These are phyloP conservation scores for Conus betulinus DNA, from an alignment of 1,140 invertebrate genomes.

Conservation along the genomic window DNA sequence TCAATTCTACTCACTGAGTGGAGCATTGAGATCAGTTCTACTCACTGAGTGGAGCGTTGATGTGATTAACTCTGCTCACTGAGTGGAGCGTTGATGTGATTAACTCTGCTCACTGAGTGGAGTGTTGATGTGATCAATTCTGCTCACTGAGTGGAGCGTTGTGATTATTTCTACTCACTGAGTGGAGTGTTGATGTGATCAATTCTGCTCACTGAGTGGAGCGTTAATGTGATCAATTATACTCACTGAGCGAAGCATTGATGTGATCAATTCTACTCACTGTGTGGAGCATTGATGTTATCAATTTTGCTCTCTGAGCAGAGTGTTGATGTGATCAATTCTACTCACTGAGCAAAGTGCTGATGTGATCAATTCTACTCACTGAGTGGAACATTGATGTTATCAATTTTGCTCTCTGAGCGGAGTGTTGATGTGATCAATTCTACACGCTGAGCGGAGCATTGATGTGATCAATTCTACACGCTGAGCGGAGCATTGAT, in stretches of 20 bases:
- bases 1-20: conserved; percentile 79
- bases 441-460: neutral
- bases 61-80: too few relatives aligned
- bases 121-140: neutral
- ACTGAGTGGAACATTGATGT: too few relatives aligned
- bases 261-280: conserved; percentile 87
- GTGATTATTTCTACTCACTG: too few relatives aligned
- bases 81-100: conserved; percentile 94
- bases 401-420: conserved; percentile 89
- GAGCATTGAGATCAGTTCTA: neutral
- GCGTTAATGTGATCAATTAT: conserved; percentile 94
- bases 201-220: conserved; percentile 87
- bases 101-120: conserved; percentile 82
- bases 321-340: conserved; percentile 93
- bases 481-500: too few relatives aligned
- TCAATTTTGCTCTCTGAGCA: too few relatives aligned
- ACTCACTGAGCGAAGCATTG: conserved; percentile 91
- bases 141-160: conserved; percentile 89
- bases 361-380: neutral
- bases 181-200: conserved; percentile 98
- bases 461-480: neutral
- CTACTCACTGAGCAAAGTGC: neutral
- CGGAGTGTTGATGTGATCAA: conserved; percentile 95
- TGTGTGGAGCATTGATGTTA: neutral
- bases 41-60: too few relatives aligned